A percentile compares a stretch with the other conserved stretches of the same genome.
These are phyloP conservation scores for Andrena chrysosceles DNA, from an alignment of 2,888 invertebrate genomes.

Conservation along the genomic window DNA sequence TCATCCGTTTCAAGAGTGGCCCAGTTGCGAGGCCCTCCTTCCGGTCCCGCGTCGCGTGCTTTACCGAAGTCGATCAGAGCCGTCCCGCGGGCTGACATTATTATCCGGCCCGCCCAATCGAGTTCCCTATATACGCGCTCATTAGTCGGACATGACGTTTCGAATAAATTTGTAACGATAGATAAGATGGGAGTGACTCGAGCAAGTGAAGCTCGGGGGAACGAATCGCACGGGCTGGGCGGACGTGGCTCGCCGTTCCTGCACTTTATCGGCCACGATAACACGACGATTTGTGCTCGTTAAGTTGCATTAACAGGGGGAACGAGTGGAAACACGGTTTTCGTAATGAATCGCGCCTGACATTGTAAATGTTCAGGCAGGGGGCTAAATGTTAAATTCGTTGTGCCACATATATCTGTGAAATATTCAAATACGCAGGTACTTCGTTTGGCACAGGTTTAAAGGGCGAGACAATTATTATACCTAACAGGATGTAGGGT, in stretches of 20 bases:
- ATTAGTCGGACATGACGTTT: constrained; percentile 39
- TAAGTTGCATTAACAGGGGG: constrained; percentile 4
- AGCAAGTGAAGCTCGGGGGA: background rate
- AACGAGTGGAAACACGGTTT: background rate
- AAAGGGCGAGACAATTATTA: too few relatives aligned
- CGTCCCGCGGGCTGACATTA: constrained; percentile 49
- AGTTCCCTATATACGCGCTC: constrained; percentile 23
- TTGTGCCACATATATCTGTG: background rate
- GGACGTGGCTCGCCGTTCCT: background rate
- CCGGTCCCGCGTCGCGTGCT: constrained; percentile 67
- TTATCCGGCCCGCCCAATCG: constrained; percentile 37
- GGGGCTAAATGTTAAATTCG: background rate
- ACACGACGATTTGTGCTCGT: constrained; percentile 10
- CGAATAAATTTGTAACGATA: constrained; percentile 10
- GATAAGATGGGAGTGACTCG: constrained; percentile 30
- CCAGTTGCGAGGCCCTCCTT: constrained; percentile 78
- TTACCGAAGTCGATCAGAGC: constrained; percentile 48
- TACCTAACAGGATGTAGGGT: too few relatives aligned
- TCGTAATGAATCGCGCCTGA: background rate
- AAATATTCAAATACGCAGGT: background rate
- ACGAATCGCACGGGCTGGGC: background rate
- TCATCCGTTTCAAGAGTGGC: constrained; percentile 82
- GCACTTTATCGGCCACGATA: constrained; percentile 14
- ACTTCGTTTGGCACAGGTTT: too few relatives aligned
- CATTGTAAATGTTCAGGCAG: background rate